Conservation (phyloP, 2,797 vertebrate genomes). For the Euthynnus affinis region DNA sequence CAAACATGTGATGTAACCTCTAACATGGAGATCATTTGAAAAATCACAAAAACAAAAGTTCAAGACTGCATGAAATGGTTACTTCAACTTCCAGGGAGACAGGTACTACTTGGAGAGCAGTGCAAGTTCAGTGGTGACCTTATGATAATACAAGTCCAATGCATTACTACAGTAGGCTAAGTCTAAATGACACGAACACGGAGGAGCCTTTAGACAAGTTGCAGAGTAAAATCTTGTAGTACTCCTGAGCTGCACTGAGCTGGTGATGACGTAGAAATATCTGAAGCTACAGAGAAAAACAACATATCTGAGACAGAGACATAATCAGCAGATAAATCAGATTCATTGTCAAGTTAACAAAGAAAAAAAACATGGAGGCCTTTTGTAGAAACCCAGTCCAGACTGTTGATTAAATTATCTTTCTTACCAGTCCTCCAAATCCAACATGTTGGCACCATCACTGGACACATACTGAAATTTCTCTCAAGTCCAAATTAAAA, state of each 20-base stretch:
- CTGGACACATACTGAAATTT: slow-evolving; percentile 13
- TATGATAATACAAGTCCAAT: too few relatives aligned
- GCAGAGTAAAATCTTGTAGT: not conserved
- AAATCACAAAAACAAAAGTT: too few relatives aligned
- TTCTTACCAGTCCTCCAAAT: slow-evolving; percentile 15
- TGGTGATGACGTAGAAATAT: not conserved
- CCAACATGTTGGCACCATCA: slow-evolving; percentile 20
- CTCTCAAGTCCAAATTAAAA: slow-evolving; percentile 17
- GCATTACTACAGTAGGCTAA: not conserved
- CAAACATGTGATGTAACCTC: too few relatives aligned
- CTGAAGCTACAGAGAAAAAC: not conserved
- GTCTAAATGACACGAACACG: not conserved
- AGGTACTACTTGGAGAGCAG: too few relatives aligned
- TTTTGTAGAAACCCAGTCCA: not conserved
- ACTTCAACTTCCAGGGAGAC: too few relatives aligned
- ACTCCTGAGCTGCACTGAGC: not conserved
- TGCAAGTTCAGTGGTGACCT: too few relatives aligned
- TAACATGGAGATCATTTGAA: too few relatives aligned
- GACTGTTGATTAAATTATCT: slow-evolving; percentile 29
- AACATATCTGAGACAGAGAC: not conserved
- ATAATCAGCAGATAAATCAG: not conserved
- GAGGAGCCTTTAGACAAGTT: not conserved
- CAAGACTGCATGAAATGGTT: too few relatives aligned
- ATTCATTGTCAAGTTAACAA: not conserved
- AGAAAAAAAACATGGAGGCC: not conserved